phyloP scores from a whole-genome alignment of 2,888 invertebrate genomes.

The Falcaria lacertinaria region DNA sequence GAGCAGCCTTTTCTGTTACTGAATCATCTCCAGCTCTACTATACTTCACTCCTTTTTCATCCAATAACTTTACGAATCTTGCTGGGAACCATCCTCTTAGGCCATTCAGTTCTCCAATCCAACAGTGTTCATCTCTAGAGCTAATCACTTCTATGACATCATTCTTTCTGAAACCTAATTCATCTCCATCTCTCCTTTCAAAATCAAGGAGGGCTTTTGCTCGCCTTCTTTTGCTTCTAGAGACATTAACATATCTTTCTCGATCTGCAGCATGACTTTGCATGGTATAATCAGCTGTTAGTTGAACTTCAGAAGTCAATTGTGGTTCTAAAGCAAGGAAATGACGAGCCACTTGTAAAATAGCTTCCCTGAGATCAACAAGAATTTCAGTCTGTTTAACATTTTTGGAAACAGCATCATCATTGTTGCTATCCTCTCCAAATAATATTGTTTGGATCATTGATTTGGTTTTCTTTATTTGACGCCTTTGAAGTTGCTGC shows the following conservation, averaged over 20 bases:
- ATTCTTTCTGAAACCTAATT: constrained; percentile 98
- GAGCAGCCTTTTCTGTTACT: constrained; percentile 97
- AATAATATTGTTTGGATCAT: constrained; percentile 93
- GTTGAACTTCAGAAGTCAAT: constrained; percentile 86
- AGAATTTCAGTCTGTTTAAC: constrained; percentile 98
- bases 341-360: constrained; percentile 93
- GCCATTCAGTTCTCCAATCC: constrained; percentile 98
- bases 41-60: constrained; percentile 89
- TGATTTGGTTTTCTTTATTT: constrained; percentile 94
- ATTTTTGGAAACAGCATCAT: constrained; percentile 96
- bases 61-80: constrained; percentile 96
- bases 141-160: constrained; percentile 98
- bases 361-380: constrained; percentile 98
- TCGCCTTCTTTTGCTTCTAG: constrained; percentile 90
- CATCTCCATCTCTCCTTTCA: constrained; percentile 98
- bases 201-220: constrained; percentile 98
- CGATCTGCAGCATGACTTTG: constrained; percentile 97
- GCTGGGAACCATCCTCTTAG: constrained; percentile 98
- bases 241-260: constrained; percentile 96
- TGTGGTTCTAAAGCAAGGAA: constrained; percentile 96
- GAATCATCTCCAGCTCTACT: constrained; percentile 98
- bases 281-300: constrained; percentile 96
- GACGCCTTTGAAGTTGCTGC: constrained; percentile 91
- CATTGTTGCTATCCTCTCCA: constrained; percentile 87
- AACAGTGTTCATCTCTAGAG: constrained; percentile 98